Conservation (phyloP, 2,797 vertebrate genomes). For the Propithecus perrieri region DNA sequence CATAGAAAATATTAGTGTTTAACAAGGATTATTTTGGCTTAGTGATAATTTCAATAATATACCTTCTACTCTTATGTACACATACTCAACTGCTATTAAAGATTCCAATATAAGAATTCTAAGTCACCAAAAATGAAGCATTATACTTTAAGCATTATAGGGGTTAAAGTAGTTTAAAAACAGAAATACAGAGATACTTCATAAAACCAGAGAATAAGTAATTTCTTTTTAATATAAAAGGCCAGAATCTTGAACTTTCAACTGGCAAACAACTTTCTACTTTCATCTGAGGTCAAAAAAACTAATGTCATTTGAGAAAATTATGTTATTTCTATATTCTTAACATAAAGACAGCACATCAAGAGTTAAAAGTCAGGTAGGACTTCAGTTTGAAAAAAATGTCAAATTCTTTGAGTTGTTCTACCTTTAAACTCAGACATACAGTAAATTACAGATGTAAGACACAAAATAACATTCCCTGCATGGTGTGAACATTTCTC, state of each 20-base stretch:
- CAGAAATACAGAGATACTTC: background rate
- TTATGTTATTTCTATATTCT: background rate
- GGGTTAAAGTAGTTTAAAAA: background rate
- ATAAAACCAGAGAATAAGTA: background rate
- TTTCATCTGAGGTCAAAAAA: background rate
- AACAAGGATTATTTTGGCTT: background rate
- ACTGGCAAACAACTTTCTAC: background rate
- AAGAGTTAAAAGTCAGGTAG: background rate
- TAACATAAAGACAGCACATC: background rate
- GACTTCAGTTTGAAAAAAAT: background rate
- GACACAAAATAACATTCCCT: background rate
- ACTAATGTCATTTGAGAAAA: background rate
- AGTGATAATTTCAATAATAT: background rate
- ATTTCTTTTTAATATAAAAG: background rate
- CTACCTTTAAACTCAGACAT: conserved; percentile 5
- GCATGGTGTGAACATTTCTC: background rate
- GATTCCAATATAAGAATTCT: background rate
- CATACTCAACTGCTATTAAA: background rate
- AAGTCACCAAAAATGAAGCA: background rate
- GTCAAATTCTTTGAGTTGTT: background rate
- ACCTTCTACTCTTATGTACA: background rate
- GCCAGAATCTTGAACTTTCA: background rate
- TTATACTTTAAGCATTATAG: background rate
- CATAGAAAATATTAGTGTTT: conserved; percentile 14
- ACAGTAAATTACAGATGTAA: background rate